Conservation (phyloP, 2,797 vertebrate species). For the Morelia viridis region DNA sequence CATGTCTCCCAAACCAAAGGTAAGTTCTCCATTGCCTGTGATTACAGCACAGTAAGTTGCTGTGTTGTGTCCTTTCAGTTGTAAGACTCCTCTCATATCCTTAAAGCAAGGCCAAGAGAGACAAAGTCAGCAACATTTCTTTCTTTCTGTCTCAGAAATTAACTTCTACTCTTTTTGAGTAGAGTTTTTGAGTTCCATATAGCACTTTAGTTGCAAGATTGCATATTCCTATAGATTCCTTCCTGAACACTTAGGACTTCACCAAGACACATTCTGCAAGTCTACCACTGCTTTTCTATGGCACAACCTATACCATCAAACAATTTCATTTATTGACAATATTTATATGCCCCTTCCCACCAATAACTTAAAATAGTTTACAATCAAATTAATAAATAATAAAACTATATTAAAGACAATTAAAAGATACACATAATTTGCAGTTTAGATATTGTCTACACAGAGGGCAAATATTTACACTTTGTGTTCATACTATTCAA, state of each 20-base stretch:
- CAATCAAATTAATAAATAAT: background rate
- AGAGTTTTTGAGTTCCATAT: background rate
- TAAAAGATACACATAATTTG: background rate
- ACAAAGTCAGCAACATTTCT: accelerated
- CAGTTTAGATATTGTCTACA: background rate
- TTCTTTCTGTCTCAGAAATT: background rate
- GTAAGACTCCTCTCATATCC: conserved; percentile 80
- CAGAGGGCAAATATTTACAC: background rate
- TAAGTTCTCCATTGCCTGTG: conserved; percentile 81
- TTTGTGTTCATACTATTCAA: background rate
- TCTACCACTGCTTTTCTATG: background rate
- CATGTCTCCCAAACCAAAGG: conserved; percentile 87
- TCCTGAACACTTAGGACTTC: background rate
- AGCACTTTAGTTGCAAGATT: background rate
- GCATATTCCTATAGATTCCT: background rate
- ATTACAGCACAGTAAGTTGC: conserved; percentile 88
- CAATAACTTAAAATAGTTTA: background rate
- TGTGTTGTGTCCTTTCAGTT: conserved; percentile 76
- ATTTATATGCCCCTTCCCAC: background rate
- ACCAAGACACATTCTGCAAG: background rate
- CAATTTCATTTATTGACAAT: background rate
- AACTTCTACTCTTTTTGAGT: background rate
- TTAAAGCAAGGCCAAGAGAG: conserved; percentile 56
- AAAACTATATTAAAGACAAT: background rate
- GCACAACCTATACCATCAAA: background rate